Conservation (phyloP, 2,888 invertebrate genomes). For the Epinotia demarniana region DNA sequence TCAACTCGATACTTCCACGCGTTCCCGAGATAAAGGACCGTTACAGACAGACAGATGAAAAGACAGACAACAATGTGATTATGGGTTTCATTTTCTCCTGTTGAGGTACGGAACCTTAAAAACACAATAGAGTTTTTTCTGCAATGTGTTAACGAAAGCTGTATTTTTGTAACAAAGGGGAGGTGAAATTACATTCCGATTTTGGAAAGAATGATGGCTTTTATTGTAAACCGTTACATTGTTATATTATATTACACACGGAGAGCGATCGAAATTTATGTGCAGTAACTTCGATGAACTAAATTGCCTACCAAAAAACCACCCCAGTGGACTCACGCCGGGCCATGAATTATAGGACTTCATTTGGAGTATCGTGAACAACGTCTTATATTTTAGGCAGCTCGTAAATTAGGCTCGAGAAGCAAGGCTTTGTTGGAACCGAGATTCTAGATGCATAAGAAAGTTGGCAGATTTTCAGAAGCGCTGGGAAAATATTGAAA, state of each 20-base stretch:
- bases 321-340: neutral
- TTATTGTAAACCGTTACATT: constrained; percentile 11
- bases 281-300: neutral
- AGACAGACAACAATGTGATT: neutral
- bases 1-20: too few relatives aligned
- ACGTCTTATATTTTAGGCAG: neutral
- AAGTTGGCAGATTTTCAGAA: neutral
- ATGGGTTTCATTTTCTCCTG: neutral
- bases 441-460: neutral
- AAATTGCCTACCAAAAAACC: neutral
- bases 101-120: constrained; percentile 1
- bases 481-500: too few relatives aligned
- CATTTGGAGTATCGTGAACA: neutral
- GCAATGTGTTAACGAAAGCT: constrained; percentile 17
- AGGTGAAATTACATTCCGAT: constrained; percentile 10
- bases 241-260: neutral
- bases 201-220: constrained; percentile 22
- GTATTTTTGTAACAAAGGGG: constrained; percentile 15
- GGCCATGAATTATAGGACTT: neutral
- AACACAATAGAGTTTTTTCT: constrained; percentile 26
- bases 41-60: too few relatives aligned
- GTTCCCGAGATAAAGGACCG: too few relatives aligned
- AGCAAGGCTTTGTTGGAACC: neutral
- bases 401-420: neutral
- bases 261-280: neutral